Conservation (phyloP, 1,140 invertebrate species). For the Andricus grossulariae region DNA sequence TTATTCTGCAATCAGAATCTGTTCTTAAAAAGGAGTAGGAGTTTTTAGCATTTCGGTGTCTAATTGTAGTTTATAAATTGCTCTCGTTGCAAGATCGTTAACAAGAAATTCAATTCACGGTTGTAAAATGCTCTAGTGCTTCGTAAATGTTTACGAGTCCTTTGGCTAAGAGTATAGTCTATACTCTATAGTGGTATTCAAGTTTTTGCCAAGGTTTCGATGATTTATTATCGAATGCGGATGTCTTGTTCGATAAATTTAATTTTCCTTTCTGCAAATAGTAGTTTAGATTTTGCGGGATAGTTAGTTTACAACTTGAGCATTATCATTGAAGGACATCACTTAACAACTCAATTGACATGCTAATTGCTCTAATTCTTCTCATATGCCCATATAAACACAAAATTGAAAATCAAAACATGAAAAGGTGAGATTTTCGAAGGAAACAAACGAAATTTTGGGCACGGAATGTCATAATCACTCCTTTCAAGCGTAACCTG, state of each 20-base stretch:
- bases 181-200: neutral
- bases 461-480: conserved; percentile 1
- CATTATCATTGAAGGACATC: too few relatives aligned
- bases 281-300: too few relatives aligned
- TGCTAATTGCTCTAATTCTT: too few relatives aligned
- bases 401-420: too few relatives aligned
- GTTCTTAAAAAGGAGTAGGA: too few relatives aligned
- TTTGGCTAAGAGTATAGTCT: neutral
- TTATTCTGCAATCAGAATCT: too few relatives aligned
- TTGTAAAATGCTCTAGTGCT: conserved; percentile 4
- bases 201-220: neutral
- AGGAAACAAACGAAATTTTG: conserved; percentile 1
- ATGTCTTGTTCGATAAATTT: neutral
- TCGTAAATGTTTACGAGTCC: conserved; percentile 4
- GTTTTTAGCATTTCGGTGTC: neutral
- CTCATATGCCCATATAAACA: too few relatives aligned
- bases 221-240: neutral
- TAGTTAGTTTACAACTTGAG: too few relatives aligned
- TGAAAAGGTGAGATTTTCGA: neutral
- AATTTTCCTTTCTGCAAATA: too few relatives aligned
- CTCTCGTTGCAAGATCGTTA: neutral
- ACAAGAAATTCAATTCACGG: conserved; percentile 6
- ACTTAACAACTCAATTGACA: too few relatives aligned
- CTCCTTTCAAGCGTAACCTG: conserved; percentile 12
- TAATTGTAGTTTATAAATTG: neutral